Base-by-base conservation (phyloP, 2,113 vertebrate species). In the Tachysurus fulvidraco region DNA sequence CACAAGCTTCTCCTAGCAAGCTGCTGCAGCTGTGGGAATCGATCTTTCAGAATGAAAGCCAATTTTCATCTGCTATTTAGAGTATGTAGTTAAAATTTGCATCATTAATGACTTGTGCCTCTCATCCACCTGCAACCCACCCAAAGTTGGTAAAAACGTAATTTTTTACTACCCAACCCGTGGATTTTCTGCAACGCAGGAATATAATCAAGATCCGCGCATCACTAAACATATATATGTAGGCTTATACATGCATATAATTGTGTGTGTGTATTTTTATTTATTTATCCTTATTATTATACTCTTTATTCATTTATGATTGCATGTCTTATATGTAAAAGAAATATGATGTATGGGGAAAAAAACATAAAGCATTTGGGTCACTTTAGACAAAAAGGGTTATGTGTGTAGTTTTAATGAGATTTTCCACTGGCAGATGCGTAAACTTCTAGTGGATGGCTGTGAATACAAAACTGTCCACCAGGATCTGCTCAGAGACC, bases 391-490 rank as follows among this genome's bases (percentile, higher is more conserved):
- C 0, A 73, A 76, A 36, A 76, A n/a, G 23, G 23, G 50, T 50
- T 0, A 10, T 14, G 12, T 76, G 73, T 52, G 5, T 25, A 76
- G 73, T 76, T 76, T 76, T 28, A 77, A 67, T 28, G 44, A 28
- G 23, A 65, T 86, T 74, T 28, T 87, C 3, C 0, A 54, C 6
- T 74, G 44, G 55, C 88, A 99, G 98, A 94, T 99, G 93, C 95
- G 98, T 91, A 99, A 96, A 81, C 94, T 99, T 90, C 96, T 97
- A 0, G 96, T 98, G 84, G 98, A 99, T 86, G 98, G 98, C 81
- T 97, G 96, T 85, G 96, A 97, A 92, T 99, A 98, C 89, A 99
- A 96, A 95, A 95, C 94, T 78, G 92, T 98, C 85, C 98, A 99
- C 91, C 96, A 96, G 87, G 95, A 97, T 89, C 94, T 99, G 93